A percentile compares a stretch with the other conserved stretches of the same genome.
Evolutionary conservation across 2,113 vertebrate genomes (phyloP).

Genomic region (Calidris pygmaea): DNA sequence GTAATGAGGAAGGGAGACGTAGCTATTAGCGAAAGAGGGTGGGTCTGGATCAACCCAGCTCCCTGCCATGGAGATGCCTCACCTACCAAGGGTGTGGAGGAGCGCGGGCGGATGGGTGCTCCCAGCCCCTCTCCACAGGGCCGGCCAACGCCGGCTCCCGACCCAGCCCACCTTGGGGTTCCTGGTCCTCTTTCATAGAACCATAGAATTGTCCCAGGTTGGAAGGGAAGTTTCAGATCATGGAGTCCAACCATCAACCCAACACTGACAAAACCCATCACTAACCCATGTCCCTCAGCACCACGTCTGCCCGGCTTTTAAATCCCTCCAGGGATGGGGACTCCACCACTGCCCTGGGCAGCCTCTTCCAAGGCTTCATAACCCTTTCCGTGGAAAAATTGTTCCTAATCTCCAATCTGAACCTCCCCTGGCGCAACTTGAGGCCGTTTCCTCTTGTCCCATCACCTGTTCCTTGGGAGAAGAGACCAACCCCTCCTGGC

Average conservation of each 20-base stretch:
- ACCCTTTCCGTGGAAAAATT: too few relatives aligned
- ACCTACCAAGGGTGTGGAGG: neutral
- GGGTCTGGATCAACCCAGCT: neutral
- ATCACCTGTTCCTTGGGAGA: too few relatives aligned
- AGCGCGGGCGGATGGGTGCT: rapidly evolving
- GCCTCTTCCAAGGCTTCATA: too few relatives aligned
- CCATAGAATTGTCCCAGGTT: neutral
- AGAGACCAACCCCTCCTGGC: too few relatives aligned
- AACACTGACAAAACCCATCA: too few relatives aligned
- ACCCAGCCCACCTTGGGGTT: neutral
- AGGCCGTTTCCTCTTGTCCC: too few relatives aligned
- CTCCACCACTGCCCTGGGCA: too few relatives aligned
- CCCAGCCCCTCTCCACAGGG: neutral
- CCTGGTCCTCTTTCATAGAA: neutral
- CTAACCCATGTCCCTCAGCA: too few relatives aligned
- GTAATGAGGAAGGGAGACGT: neutral
- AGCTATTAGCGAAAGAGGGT: neutral
- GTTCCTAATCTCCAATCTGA: too few relatives aligned
- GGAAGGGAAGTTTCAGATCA: neutral
- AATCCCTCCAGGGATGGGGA: too few relatives aligned
- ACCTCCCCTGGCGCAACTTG: too few relatives aligned
- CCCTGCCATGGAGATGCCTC: neutral
- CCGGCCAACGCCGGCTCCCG: neutral
- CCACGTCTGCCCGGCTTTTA: too few relatives aligned
- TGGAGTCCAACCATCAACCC: neutral